Conservation (phyloP, 2,113 vertebrate genomes). For the Aleadryas rufinucha region DNA sequence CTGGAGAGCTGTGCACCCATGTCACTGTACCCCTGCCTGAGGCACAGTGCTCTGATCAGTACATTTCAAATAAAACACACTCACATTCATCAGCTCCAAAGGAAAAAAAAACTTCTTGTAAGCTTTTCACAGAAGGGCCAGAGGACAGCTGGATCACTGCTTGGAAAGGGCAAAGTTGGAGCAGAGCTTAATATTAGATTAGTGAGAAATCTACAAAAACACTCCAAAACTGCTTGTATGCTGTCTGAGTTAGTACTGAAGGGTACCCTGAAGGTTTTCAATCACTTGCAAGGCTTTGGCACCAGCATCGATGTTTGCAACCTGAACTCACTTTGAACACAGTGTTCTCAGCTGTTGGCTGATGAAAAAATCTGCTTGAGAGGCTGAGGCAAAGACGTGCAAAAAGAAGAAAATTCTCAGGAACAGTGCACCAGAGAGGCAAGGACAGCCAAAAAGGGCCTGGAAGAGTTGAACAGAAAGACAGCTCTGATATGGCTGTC, state of each 20-base stretch:
- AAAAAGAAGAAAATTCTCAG: background rate
- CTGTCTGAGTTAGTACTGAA: background rate
- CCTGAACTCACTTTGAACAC: conserved; percentile 1
- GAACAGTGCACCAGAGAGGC: background rate
- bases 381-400: background rate
- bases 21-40: background rate
- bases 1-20: background rate
- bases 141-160: background rate
- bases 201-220: conserved; percentile 18
- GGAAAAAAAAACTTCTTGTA: background rate
- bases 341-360: background rate
- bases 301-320: background rate
- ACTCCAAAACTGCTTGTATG: background rate
- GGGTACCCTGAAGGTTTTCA: conserved; percentile 6
- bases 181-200: background rate
- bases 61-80: background rate
- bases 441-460: background rate
- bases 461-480: background rate
- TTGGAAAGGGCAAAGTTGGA: conserved; percentile 22
- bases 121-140: background rate
- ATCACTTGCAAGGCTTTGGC: background rate
- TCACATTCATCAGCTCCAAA: background rate
- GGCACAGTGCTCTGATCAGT: background rate
- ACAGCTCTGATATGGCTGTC: background rate
- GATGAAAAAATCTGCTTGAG: background rate